A percentile compares a stretch with the other conserved stretches of the same genome.
phyloP scores from a whole-genome alignment of 92 coral and sea anemone species.

The Epizoanthus illoricatus region DNA sequence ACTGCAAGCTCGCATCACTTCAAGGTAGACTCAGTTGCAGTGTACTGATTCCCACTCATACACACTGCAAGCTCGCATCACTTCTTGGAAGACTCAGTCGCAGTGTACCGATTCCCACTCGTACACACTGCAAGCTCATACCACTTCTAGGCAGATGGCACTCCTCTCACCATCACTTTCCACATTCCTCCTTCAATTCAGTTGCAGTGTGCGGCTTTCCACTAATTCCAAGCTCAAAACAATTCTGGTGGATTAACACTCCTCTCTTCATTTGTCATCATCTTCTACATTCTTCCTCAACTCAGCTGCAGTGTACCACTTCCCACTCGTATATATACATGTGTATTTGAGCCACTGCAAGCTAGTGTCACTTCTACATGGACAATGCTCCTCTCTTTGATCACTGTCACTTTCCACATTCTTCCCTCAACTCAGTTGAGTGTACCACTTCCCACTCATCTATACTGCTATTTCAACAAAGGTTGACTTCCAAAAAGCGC shows the following conservation, averaged over 20 bases:
- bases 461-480: neutral
- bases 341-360: neutral
- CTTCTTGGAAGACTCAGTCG: too few relatives aligned
- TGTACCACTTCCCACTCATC: neutral
- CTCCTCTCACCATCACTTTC: conserved; percentile 6
- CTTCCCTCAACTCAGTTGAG: neutral
- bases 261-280: neutral
- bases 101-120: too few relatives aligned
- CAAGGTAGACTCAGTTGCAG: neutral
- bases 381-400: neutral
- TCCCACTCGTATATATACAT: neutral
- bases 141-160: conserved; percentile 10
- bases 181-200: neutral
- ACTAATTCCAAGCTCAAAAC: neutral
- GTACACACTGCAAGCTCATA: conserved; percentile 7
- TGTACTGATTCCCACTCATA: neutral
- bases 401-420: neutral
- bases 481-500: neutral
- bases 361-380: neutral
- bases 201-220: neutral
- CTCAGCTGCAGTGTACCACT: neutral
- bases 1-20: neutral
- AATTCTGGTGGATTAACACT: neutral
- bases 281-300: conserved; percentile 9
- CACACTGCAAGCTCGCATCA: neutral